Percentiles rank a stretch among this genome's conserved stretches.
Evolutionary conservation across 2,888 invertebrate species (phyloP).

Genomic region (Sarcophaga caerulescens): DNA sequence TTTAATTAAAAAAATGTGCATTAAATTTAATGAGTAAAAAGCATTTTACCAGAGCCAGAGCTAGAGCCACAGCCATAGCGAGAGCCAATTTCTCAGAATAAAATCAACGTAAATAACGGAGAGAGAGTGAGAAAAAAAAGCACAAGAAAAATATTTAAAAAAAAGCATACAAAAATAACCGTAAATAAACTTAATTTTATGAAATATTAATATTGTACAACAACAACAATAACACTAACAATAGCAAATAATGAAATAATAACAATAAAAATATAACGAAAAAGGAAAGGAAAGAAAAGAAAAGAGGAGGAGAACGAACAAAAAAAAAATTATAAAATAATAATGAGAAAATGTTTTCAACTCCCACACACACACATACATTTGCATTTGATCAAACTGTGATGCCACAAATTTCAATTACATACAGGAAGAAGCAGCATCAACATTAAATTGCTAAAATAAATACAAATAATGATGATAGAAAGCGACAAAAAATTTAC

Average conservation of each 20-base stretch:
- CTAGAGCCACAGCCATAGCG: background rate
- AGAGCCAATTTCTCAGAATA: background rate
- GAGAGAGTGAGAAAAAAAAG: slow-evolving; percentile 18
- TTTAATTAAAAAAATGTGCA: slow-evolving; percentile 60
- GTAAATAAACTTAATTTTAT: slow-evolving; percentile 62
- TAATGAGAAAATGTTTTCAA: background rate
- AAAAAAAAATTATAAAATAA: background rate
- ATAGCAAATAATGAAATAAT: too few species aligned
- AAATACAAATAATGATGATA: slow-evolving; percentile 64
- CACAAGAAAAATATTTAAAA: background rate
- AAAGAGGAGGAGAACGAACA: background rate
- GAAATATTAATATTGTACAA: slow-evolving; percentile 41
- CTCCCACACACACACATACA: background rate
- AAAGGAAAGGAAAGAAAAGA: too few species aligned
- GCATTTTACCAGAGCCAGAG: slow-evolving; percentile 31
- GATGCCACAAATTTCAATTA: slow-evolving; percentile 78
- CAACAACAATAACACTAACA: too few species aligned
- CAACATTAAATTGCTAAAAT: slow-evolving; percentile 65
- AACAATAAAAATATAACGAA: too few species aligned
- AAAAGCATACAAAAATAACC: slow-evolving; percentile 28
- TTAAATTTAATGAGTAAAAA: slow-evolving; percentile 64
- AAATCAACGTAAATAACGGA: background rate
- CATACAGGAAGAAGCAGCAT: slow-evolving; percentile 74
- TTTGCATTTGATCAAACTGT: background rate
- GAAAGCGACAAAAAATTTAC: slow-evolving; percentile 47